Evolutionary conservation across 2,888 invertebrate species (phyloP), one percentile per base, ranked within the genome.

Genomic region (Zaprionus lineosus): DNA sequence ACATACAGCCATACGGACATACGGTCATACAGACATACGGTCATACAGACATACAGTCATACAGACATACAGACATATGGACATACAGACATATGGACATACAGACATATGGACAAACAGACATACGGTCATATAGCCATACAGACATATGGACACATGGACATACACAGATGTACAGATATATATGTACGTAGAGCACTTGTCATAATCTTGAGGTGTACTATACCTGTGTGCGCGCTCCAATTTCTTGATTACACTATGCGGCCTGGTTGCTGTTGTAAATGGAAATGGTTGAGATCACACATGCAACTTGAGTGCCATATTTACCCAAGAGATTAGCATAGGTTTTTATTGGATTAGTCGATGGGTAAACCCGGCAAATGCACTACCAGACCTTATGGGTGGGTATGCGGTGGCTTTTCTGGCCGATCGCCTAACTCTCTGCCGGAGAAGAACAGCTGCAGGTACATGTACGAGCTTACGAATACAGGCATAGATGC

Each of bases 241-340:
- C 81, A 78, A 78, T 78, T 84, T 84, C 55, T 81, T 81, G 64
- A 74, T 84, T 78, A 78, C 68, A 78, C 82, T 71, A 48, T 31
- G 37, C 56, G 24, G 11, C 28, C 12, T 37, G 52, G 26, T 56
- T 29, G 33, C 39, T 21, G 29, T 55, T 37, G 31, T 40, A 48
- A 40, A 36, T 43, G 26, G 14, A 47, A 65, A 59, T 28, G 33
- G 19, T 14, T 28, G 7, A 33, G 21, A 65, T 43, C 56, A 37
- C 18, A 62, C 47, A 15, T 41, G 52, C 9, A 58, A 12, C 50
- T 40, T 16, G 29, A 36, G 19, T 6, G 12, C n/a, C 26, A 19
- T 18, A 53, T 79, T 84, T 84, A 46, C 43, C 44, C 29, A 73
- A 81, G 51, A 63, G 77, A 77, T 81, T 81, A 75, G 52, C 75